phyloP scores from a whole-genome alignment of 2,888 invertebrate genomes.

The Choristoneura rosaceana region DNA sequence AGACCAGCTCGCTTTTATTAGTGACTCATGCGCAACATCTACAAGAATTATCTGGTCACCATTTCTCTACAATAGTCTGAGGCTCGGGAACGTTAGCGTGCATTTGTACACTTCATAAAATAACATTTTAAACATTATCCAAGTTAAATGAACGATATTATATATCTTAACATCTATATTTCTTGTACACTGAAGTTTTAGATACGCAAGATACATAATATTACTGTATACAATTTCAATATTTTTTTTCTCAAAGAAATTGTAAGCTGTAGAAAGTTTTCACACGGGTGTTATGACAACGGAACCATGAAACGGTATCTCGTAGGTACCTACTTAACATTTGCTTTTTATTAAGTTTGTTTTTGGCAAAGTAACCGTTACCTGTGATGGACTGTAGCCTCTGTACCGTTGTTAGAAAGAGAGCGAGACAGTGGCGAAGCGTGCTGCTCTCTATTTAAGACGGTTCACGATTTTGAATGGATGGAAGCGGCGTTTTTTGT shows the following conservation, averaged over 20 bases:
- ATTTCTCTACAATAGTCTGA: background rate
- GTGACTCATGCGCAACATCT: conserved; percentile 73
- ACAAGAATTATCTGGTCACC: conserved; percentile 47
- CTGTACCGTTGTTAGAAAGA: conserved; percentile 59
- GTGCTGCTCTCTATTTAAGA: conserved; percentile 57
- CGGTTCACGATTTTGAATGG: conserved; percentile 65
- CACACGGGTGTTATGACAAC: conserved; percentile 34
- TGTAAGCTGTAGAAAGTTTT: conserved; percentile 32
- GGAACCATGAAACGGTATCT: conserved; percentile 57
- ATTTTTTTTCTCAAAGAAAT: background rate
- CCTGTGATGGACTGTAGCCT: conserved; percentile 36
- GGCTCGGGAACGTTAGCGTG: background rate
- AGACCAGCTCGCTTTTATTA: conserved; percentile 64
- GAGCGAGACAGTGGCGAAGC: conserved; percentile 58
- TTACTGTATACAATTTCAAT: too few relatives aligned
- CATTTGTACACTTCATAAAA: background rate
- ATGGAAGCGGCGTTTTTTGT: conserved; percentile 65
- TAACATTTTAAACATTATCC: background rate
- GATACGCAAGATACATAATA: too few relatives aligned
- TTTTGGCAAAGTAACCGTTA: conserved; percentile 74
- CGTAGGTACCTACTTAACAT: conserved; percentile 63
- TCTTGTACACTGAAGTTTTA: too few relatives aligned
- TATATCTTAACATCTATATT: too few relatives aligned
- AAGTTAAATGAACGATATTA: too few relatives aligned
- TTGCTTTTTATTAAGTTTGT: conserved; percentile 70